phyloP scores from a whole-genome alignment of 2,113 vertebrate genomes.

The Donacobius atricapilla region DNA sequence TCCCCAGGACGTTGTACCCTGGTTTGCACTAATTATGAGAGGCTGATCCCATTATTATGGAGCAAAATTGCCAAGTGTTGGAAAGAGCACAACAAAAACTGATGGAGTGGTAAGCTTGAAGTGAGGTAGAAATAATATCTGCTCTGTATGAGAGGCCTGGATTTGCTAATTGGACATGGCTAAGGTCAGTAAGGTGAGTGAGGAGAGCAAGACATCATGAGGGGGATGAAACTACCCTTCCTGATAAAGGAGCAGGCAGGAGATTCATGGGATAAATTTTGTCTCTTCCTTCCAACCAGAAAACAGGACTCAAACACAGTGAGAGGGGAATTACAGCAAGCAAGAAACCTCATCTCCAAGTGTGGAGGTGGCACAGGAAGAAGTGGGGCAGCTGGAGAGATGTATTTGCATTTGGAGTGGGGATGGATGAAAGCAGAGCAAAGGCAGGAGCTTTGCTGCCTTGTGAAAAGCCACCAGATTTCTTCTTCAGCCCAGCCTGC shows the following conservation, averaged over 20 bases:
- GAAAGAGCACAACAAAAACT: background rate
- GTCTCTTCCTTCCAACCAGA: background rate
- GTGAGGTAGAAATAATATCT: background rate
- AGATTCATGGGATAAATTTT: background rate
- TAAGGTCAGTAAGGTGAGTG: background rate
- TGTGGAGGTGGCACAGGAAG: background rate
- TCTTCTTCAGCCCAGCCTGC: background rate
- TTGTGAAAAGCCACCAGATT: background rate
- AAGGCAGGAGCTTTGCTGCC: background rate
- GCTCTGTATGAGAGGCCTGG: background rate
- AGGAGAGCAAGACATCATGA: accelerated
- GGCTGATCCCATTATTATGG: background rate
- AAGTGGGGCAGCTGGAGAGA: background rate
- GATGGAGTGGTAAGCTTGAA: background rate
- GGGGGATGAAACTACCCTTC: background rate
- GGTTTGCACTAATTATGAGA: background rate
- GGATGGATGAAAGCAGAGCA: background rate
- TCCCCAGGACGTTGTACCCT: background rate
- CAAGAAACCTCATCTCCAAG: background rate
- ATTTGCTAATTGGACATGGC: background rate
- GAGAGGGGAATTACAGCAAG: background rate
- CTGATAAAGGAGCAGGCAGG: background rate
- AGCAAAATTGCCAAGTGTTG: background rate
- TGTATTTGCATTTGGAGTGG: background rate
- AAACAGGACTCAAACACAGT: accelerated